phyloP scores from a whole-genome alignment of 2,113 vertebrate genomes.

The Vulpes lagopus region DNA sequence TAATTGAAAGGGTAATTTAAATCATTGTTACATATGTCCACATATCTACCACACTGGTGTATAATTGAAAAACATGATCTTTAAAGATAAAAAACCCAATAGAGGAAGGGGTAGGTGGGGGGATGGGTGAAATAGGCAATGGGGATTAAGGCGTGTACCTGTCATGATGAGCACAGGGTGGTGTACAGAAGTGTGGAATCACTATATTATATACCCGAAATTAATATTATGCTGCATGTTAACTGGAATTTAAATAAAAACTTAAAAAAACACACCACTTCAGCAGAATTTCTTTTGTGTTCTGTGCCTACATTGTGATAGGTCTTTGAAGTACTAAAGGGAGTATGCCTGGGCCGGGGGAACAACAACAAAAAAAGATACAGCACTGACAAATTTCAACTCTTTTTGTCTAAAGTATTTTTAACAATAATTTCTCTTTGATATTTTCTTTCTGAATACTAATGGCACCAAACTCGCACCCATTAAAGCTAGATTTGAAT shows the following conservation, averaged over 20 bases:
- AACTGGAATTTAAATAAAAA: neutral
- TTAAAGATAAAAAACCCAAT: neutral
- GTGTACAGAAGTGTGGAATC: neutral
- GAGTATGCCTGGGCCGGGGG: neutral
- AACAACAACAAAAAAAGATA: neutral
- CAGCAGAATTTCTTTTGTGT: neutral
- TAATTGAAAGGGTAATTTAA: neutral
- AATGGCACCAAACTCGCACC: neutral
- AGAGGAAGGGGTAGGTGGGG: neutral
- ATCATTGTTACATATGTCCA: neutral
- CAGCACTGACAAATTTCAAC: neutral
- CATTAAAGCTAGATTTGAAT: neutral
- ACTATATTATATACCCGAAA: neutral
- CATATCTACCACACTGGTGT: neutral
- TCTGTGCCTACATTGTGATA: neutral
- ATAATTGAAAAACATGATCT: neutral
- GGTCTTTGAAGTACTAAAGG: neutral
- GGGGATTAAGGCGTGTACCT: neutral
- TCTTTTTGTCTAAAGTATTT: neutral
- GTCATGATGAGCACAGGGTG: neutral
- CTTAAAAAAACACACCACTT: neutral
- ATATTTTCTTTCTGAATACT: neutral
- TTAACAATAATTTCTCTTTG: neutral
- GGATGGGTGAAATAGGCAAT: neutral
- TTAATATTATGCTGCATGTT: neutral